A percentile compares a stretch with the other conserved stretches of the same genome.
Evolutionary conservation across 2,797 vertebrate genomes (phyloP).

Genomic region (Basileuterus tristriatus): DNA sequence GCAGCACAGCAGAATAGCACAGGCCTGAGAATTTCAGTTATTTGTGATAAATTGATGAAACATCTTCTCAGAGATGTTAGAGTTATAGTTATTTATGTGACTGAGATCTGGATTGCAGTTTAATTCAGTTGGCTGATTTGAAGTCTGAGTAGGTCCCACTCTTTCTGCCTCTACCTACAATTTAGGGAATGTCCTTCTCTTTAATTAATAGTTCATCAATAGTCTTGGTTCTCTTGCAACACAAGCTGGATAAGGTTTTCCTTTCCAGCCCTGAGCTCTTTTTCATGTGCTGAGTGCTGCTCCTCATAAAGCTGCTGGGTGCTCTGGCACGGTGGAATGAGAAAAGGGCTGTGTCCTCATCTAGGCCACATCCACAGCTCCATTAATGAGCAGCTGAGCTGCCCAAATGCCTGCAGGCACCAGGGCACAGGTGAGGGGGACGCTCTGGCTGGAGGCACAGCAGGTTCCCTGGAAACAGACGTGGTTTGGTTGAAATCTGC

Average conservation of each 20-base stretch:
- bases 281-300: background rate
- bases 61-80: background rate
- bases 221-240: background rate
- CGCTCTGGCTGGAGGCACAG: background rate
- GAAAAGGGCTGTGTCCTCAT: background rate
- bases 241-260: background rate
- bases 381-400: background rate
- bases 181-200: background rate
- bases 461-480: background rate
- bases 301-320: background rate
- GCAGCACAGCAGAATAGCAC: background rate
- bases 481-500: background rate
- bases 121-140: background rate
- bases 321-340: background rate
- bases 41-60: background rate
- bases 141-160: background rate
- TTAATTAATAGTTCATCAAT: background rate
- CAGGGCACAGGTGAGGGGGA: background rate
- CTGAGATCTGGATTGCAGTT: background rate
- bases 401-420: background rate
- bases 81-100: background rate
- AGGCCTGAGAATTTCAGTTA: background rate
- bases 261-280: background rate
- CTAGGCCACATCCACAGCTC: background rate
- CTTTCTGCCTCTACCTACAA: background rate